Conservation (phyloP, 2,888 invertebrate genomes). For the Chouioia cunea region DNA sequence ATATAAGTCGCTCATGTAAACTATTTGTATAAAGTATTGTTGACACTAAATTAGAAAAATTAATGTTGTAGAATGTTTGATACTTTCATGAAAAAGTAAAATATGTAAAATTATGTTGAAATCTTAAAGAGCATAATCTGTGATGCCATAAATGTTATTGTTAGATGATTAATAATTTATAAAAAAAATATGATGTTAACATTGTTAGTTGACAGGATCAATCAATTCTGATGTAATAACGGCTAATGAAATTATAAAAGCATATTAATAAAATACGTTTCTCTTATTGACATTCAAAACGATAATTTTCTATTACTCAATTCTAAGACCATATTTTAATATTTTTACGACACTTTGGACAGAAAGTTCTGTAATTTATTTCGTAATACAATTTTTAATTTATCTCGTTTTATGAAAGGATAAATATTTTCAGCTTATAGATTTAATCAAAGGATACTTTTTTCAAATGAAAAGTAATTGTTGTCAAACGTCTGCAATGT, state of each 20-base stretch:
- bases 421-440: no score
- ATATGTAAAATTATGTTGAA: constrained; percentile 31
- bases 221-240: constrained; percentile 17
- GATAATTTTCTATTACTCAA: neutral
- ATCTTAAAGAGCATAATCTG: constrained; percentile 35
- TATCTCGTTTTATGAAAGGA: no score
- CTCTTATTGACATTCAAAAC: constrained; percentile 11
- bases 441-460: no score
- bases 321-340: no score
- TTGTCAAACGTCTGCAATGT: no score
- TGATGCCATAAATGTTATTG: constrained; percentile 38
- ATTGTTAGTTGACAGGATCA: constrained; percentile 8
- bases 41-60: constrained; percentile 37
- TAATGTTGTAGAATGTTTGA: constrained; percentile 37
- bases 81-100: constrained; percentile 26
- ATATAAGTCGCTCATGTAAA: constrained; percentile 10
- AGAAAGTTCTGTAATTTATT: no score
- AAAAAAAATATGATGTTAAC: constrained; percentile 24
- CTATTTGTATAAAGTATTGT: constrained; percentile 37
- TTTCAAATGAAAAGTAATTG: no score
- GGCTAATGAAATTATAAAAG: constrained; percentile 7
- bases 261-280: constrained; percentile 34
- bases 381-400: no score
- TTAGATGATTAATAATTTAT: constrained; percentile 20
- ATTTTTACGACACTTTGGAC: no score